Conservation (phyloP, 1,140 invertebrate genomes). For the Macrobrachium nipponense region DNA sequence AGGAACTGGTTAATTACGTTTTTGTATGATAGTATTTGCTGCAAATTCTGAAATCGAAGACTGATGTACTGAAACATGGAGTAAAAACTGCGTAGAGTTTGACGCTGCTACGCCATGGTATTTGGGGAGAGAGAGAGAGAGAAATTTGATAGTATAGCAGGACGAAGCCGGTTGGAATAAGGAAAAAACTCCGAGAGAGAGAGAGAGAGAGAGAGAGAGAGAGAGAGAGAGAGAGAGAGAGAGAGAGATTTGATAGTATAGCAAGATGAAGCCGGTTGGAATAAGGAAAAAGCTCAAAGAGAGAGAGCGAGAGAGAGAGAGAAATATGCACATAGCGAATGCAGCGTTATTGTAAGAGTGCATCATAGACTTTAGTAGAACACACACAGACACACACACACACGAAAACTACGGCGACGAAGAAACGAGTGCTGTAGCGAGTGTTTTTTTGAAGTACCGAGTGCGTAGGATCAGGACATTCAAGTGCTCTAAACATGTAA, state of each 20-base stretch:
- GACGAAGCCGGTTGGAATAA: not conserved
- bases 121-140: not conserved
- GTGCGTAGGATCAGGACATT: no score
- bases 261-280: no score
- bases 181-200: not conserved
- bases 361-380: not conserved
- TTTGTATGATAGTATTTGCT: no score
- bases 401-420: no score
- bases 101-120: no score
- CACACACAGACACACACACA: not conserved
- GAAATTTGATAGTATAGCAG: not conserved
- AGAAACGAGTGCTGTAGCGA: no score
- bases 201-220: constrained; percentile 25
- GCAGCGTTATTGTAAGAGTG: not conserved
- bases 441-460: no score
- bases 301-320: constrained; percentile 7
- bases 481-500: no score
- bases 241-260: not conserved
- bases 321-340: not conserved
- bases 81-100: no score
- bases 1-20: no score
- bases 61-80: no score
- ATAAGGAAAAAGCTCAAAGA: not conserved
- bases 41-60: no score
- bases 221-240: constrained; percentile 13